Evolutionary conservation across 2,797 vertebrate species (phyloP), one percentile per base, ranked within the genome.

Genomic region (Crocidura indochinensis): DNA sequence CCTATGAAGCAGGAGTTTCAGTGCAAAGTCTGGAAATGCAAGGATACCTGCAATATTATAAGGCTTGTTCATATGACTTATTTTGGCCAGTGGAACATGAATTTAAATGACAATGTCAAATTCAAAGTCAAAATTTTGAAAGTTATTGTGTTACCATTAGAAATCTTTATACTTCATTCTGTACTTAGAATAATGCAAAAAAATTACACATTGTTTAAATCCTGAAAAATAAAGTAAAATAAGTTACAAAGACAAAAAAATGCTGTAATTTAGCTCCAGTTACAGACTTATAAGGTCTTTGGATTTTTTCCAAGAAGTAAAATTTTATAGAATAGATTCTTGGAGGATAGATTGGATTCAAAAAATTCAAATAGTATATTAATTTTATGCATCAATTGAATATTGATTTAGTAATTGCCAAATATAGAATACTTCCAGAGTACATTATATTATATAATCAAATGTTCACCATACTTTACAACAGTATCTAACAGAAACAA

Each of bases 341-440:
- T n/a, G 11, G 29, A 83, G 3, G 67, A 77, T 24, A 72, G 10
- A 90, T 44, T 60, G 38, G 7, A 77, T 91, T 49, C 64, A 86
- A 94, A 73, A 74, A 86, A 74, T 62, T 29, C 15, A 1, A 90
- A 94, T 68, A 88, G 8, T 56, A 26, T 68, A 62, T 76, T 69
- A 74, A 2, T 67, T 10, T 82, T 88, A 49, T 85, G 46, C 46
- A 46, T 65, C 64, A 85, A 81, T 78, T 31, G 78, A 92, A 82
- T 1, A 14, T 56, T 67, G 73, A 74, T 44, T 79, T 51, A 22
- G 71, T 65, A 71, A 69, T 65, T 51, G 15, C 72, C n/a, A 83
- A 69, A 73, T 71, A 24, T 64, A 53, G 27, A 79, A 8, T 9
- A 2, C 8, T 87, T 1, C 8, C 60, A 73, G 8, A 53, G 6